Conservation (phyloP, 2,888 invertebrate genomes). For the Hydraecia micacea region DNA sequence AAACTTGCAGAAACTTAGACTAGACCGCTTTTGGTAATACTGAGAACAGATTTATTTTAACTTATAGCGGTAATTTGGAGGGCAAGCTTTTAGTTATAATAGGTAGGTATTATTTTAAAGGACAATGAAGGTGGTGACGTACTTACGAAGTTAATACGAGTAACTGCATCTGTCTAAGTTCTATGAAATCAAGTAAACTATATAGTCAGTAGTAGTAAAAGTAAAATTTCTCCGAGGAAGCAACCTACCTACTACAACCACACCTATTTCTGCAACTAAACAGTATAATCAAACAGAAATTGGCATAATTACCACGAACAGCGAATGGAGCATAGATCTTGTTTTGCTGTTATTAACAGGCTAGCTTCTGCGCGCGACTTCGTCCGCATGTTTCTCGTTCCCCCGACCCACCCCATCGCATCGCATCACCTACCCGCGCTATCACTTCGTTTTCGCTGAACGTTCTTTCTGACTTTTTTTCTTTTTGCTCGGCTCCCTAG, state of each 20-base stretch:
- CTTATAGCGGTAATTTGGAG: constrained; percentile 32
- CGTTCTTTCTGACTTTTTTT: background rate
- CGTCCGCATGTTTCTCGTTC: background rate
- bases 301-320: background rate
- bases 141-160: background rate
- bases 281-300: background rate
- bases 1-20: constrained; percentile 48
- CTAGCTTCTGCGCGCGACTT: too few relatives aligned
- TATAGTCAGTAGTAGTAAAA: background rate
- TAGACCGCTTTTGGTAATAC: constrained; percentile 36
- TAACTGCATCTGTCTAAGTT: background rate
- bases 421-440: too few relatives aligned
- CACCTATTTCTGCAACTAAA: background rate
- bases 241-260: background rate
- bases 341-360: background rate
- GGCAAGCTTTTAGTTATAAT: background rate
- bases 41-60: constrained; percentile 51
- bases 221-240: background rate
- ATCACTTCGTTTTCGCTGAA: too few relatives aligned
- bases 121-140: background rate
- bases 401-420: too few relatives aligned
- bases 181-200: background rate
- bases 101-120: background rate
- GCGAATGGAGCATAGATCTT: background rate
- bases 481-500: background rate